Conservation (phyloP, 2,888 invertebrate genomes). For the Oscheius sp. region DNA sequence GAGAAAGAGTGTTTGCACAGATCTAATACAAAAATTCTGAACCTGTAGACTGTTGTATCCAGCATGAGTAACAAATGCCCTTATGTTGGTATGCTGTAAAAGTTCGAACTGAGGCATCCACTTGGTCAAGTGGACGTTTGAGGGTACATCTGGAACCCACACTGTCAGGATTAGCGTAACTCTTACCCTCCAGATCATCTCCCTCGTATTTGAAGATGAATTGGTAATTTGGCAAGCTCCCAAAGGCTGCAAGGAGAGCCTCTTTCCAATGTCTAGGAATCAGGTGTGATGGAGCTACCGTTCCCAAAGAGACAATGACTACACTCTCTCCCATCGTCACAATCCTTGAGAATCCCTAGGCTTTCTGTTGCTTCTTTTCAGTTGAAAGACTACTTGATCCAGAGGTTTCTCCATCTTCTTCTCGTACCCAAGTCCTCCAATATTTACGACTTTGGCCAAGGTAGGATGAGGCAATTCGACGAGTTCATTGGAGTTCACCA, state of each 20-base stretch:
- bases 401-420: conserved; percentile 44
- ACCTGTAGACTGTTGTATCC: conserved; percentile 82
- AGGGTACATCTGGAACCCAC: not conserved
- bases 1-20: no score
- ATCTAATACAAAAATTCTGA: no score
- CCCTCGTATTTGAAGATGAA: conserved; percentile 57
- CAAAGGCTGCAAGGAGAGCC: conserved; percentile 30
- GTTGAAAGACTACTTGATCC: conserved; percentile 1
- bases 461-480: conserved; percentile 60
- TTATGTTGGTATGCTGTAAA: conserved; percentile 80
- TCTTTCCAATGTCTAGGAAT: conserved; percentile 41
- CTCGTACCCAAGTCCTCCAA: conserved; percentile 60
- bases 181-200: conserved; percentile 39
- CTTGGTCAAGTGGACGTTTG: conserved; percentile 57
- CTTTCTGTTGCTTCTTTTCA: not conserved
- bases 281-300: conserved; percentile 39
- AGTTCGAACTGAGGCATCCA: conserved; percentile 66
- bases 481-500: conserved; percentile 59
- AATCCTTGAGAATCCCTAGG: conserved; percentile 49
- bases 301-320: conserved; percentile 52
- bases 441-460: conserved; percentile 56
- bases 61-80: conserved; percentile 82
- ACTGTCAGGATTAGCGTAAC: not conserved
- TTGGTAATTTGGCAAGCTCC: conserved; percentile 53
- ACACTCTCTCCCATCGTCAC: conserved; percentile 47